phyloP scores from a whole-genome alignment of 2,888 invertebrate species.

The Tanytarsus gracilentus region DNA sequence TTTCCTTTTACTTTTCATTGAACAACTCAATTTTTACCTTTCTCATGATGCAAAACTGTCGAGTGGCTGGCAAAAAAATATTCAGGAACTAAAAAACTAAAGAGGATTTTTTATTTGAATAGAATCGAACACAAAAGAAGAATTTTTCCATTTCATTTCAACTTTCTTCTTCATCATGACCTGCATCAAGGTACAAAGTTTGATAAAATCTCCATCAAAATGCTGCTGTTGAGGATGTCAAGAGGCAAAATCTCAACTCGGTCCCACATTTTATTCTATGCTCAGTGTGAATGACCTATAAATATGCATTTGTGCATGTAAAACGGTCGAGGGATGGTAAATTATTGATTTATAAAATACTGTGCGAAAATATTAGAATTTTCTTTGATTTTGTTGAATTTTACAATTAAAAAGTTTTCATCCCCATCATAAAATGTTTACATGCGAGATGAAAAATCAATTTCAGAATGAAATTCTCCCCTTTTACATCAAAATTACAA shows the following conservation, averaged over 20 bases:
- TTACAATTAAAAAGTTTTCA: no score
- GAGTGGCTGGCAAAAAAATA: not conserved
- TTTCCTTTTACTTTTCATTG: not conserved
- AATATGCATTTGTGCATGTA: no score
- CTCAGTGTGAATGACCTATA: slow-evolving; percentile 26
- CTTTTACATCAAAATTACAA: not conserved
- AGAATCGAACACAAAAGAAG: not conserved
- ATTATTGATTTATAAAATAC: no score
- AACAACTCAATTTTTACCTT: not conserved
- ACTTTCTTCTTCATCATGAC: slow-evolving; percentile 20
- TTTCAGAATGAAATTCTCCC: not conserved
- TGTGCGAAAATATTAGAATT: no score
- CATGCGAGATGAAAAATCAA: slow-evolving; percentile 19
- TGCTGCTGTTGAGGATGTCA: not conserved
- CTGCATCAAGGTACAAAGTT: slow-evolving; percentile 13
- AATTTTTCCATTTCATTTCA: not conserved
- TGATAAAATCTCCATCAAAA: slow-evolving; percentile 13
- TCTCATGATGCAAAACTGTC: no score
- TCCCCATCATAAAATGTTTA: no score
- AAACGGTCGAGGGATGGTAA: no score
- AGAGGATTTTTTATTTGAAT: no score
- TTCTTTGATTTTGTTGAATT: no score
- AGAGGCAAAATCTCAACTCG: not conserved
- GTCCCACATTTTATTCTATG: not conserved
- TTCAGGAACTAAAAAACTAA: not conserved